phyloP scores from a whole-genome alignment of 1,140 invertebrate genomes.

The Polypedilum pembai region DNA sequence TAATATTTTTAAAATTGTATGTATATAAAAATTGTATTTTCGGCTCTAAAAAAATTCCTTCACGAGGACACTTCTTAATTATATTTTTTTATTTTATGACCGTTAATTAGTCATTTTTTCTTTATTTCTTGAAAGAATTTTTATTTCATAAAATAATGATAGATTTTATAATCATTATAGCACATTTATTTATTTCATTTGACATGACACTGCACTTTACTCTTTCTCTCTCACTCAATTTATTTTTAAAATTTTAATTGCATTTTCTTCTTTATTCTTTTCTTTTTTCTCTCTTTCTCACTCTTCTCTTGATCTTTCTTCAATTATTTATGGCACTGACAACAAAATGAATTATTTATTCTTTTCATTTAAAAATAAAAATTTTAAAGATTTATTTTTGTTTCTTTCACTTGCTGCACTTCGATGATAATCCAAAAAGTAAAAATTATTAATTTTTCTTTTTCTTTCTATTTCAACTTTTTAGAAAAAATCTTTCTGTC shows the following conservation, averaged over 20 bases:
- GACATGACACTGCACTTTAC: background rate
- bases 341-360: background rate
- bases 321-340: constrained; percentile 8
- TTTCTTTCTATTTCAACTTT: background rate
- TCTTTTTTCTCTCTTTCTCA: background rate
- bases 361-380: background rate
- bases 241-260: too few relatives aligned
- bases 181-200: background rate
- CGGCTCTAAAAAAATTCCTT: too few relatives aligned
- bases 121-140: background rate
- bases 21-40: too few relatives aligned
- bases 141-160: too few relatives aligned
- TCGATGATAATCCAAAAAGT: too few relatives aligned
- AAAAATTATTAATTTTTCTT: background rate
- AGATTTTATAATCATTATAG: background rate
- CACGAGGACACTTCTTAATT: background rate
- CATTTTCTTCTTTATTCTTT: too few relatives aligned
- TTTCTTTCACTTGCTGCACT: background rate
- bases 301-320: background rate
- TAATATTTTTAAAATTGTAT: background rate
- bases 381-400: background rate
- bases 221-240: too few relatives aligned
- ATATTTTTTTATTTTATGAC: background rate
- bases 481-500: background rate
- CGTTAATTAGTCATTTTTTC: constrained; percentile 23